These are phyloP conservation scores for Bursaphelenchus okinawaensis DNA, from an alignment of 2,888 invertebrate genomes.

Conservation along the genomic window DNA sequence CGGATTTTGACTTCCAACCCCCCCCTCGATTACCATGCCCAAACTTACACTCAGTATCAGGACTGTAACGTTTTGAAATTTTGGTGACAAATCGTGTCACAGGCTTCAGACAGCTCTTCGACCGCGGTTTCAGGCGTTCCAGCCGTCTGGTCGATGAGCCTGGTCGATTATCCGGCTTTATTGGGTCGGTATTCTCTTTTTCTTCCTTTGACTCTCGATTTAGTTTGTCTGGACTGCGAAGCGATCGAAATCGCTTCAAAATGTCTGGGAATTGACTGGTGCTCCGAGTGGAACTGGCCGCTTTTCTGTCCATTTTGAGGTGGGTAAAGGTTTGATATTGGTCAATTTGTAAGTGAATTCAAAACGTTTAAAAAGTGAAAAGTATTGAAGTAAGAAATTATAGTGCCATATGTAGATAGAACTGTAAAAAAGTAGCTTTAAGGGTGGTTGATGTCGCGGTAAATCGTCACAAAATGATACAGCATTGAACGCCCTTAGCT, in stretches of 20 bases:
- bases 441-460: too few species aligned
- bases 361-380: too few species aligned
- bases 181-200: background rate
- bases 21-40: too few species aligned
- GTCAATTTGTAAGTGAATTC: too few species aligned
- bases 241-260: background rate
- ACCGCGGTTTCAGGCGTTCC: background rate
- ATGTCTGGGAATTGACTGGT: background rate
- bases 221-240: background rate
- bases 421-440: too few species aligned
- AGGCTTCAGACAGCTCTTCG: constrained; percentile 3
- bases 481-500: too few species aligned
- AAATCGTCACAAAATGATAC: too few species aligned
- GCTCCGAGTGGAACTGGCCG: background rate
- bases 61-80: background rate
- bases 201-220: background rate
- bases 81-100: background rate
- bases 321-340: too few species aligned
- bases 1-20: too few species aligned
- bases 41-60: too few species aligned
- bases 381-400: too few species aligned
- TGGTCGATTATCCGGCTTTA: background rate
- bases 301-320: background rate
- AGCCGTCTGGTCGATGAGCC: background rate
- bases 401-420: too few species aligned